A percentile compares a stretch with the other conserved stretches of the same genome.
phyloP scores from a whole-genome alignment of 2,797 vertebrate species.

The Tauraco hartlaubi region DNA sequence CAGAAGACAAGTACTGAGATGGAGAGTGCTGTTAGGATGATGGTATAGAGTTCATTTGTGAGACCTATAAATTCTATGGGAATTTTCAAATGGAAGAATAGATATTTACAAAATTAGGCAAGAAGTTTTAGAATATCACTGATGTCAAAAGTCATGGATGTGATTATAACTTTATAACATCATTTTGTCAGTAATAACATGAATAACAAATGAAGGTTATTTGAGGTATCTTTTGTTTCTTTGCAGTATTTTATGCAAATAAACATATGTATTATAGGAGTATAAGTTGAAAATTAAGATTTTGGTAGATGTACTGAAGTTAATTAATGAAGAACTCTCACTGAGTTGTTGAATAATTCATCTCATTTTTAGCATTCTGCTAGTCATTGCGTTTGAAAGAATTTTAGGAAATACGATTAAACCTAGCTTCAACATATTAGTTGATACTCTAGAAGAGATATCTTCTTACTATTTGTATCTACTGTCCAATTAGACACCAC shows the following conservation, averaged over 20 bases:
- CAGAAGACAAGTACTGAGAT: background rate
- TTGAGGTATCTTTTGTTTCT: background rate
- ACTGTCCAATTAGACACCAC: background rate
- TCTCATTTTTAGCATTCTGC: background rate
- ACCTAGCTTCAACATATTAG: background rate
- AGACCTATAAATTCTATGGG: background rate
- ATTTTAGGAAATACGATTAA: constrained; percentile 20
- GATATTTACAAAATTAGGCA: background rate
- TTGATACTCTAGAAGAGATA: background rate
- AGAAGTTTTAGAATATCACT: background rate
- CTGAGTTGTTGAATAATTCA: constrained; percentile 26
- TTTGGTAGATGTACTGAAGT: background rate
- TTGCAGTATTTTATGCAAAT: background rate
- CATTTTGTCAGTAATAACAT: background rate
- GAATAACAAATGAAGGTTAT: background rate
- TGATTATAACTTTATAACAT: background rate
- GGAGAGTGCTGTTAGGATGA: background rate
- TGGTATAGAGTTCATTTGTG: background rate
- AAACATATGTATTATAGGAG: background rate
- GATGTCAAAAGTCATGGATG: background rate
- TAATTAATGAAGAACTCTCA: constrained; percentile 20
- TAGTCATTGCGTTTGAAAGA: constrained; percentile 23
- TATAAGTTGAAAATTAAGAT: background rate
- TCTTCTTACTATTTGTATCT: constrained; percentile 15
- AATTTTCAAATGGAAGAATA: background rate